Conservation (phyloP, 30 jellyfish, hydroid and myxozoan species). For the Morbakka virulenta region DNA sequence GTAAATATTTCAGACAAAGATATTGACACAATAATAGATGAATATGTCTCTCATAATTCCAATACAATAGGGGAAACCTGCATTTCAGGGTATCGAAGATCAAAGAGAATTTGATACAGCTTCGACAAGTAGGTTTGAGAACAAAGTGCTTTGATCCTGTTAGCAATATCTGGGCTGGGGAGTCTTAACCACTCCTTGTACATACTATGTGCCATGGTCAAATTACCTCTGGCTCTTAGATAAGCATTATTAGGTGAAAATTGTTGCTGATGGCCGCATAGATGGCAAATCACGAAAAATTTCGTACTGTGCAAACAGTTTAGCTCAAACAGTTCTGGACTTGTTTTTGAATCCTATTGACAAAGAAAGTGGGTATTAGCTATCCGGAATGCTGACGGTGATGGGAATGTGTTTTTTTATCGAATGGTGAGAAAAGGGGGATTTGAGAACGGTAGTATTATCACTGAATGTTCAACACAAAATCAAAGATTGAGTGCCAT, state of each 20-base stretch:
- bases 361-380: conserved; percentile 40
- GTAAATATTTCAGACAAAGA: conserved; percentile 19
- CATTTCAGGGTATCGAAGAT: conserved; percentile 17
- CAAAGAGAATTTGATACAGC: conserved; percentile 20
- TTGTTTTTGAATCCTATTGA: conserved; percentile 6
- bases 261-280: conserved; percentile 39
- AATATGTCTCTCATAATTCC: conserved; percentile 16
- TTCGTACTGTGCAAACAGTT: conserved; percentile 25
- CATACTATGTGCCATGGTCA: conserved; percentile 44
- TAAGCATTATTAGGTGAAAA: conserved; percentile 43
- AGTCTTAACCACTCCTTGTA: conserved; percentile 7
- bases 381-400: conserved; percentile 55
- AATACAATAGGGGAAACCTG: not conserved
- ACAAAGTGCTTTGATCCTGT: conserved; percentile 24
- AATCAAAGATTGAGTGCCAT: conserved; percentile 13
- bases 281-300: conserved; percentile 32
- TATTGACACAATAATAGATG: conserved; percentile 17
- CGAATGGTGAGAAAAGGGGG: conserved; percentile 30
- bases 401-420: conserved; percentile 18
- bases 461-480: conserved; percentile 27
- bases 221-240: conserved; percentile 52
- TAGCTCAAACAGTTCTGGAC: conserved; percentile 33
- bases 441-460: conserved; percentile 3
- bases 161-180: conserved; percentile 30
- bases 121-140: conserved; percentile 18